phyloP scores from a whole-genome alignment of 2,113 vertebrate species.

The Brienomyrus brachyistius region DNA sequence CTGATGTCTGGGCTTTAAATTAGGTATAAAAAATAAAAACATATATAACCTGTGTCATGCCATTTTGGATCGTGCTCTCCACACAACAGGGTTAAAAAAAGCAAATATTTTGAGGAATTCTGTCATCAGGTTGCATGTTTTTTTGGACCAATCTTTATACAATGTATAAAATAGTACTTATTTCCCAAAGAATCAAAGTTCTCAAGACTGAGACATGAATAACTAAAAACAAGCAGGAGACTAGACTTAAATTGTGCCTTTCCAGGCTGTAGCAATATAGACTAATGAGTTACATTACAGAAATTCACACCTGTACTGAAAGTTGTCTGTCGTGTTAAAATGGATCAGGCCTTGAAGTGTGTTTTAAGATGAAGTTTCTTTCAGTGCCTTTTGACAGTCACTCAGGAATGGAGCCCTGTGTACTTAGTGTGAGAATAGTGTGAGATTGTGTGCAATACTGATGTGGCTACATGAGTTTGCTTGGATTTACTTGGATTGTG shows the following conservation, averaged over 20 bases:
- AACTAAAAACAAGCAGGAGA: background rate
- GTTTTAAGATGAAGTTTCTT: background rate
- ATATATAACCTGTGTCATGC: background rate
- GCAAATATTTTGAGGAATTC: background rate
- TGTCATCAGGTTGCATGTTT: background rate
- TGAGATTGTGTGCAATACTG: background rate
- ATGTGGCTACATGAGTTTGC: background rate
- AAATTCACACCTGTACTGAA: background rate
- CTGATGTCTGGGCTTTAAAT: constrained; percentile 54
- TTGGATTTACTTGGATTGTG: background rate
- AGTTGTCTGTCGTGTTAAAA: background rate
- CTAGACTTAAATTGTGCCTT: background rate
- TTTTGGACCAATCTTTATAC: background rate
- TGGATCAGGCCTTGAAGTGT: background rate
- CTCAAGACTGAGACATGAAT: background rate
- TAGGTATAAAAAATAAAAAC: constrained; percentile 42
- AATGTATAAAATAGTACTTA: background rate
- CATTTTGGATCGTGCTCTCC: background rate
- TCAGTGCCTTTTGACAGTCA: background rate
- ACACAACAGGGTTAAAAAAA: background rate
- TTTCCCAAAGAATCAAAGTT: background rate
- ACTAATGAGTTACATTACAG: background rate
- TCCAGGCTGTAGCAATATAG: background rate
- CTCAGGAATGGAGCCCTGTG: background rate
- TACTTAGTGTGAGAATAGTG: no score